Evolutionary conservation across 2,113 vertebrate species (phyloP), one percentile per base, ranked within the genome.

Genomic region (Dermatemys mawii): DNA sequence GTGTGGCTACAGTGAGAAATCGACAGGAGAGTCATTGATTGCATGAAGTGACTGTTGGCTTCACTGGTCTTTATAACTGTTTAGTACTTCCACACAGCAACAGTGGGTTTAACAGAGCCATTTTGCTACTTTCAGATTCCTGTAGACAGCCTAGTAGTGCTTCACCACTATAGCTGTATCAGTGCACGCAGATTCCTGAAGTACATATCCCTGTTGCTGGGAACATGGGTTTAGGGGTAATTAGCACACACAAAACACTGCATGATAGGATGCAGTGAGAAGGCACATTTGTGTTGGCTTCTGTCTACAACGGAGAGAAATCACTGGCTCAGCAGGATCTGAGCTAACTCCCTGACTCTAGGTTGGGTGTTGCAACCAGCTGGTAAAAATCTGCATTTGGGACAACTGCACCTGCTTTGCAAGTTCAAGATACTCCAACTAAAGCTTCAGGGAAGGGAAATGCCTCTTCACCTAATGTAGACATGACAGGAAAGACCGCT

Each of bases 211-310:
- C 73, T 81, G 84, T 92, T 10, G 38, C 2, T 29, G 53, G 55
- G 41, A 19, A 94, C 6, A 13, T 67, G 86, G 9, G 29, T 29
- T 4, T 29, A 50, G 17, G 81, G 83, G 10, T 3, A 53, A 54
- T 1, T 35, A 24, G 41, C 78, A 82, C 22, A 51, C 0, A 14
- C 38, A 0, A 89, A 83, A 16, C 4, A 49, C 5, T 73, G 35
- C n/a, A 32, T 38, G 38, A 53, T 44, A 35, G 32, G 49, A 81
- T 10, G 79, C 6, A 32, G 54, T 32, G 8, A 21, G 17, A 11
- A 57, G 9, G 27, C 46, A 44, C 19, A 38, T 88, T 11, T 24
- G 3, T 24, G 22, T 1, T 13, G 46, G 3, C 73, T 86, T 16
- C 46, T 83, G 41, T 78, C 26, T 89, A 83, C 13, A 80, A 44